Base-by-base conservation (phyloP, 2,888 invertebrate genomes). In the Chouioia cunea region DNA sequence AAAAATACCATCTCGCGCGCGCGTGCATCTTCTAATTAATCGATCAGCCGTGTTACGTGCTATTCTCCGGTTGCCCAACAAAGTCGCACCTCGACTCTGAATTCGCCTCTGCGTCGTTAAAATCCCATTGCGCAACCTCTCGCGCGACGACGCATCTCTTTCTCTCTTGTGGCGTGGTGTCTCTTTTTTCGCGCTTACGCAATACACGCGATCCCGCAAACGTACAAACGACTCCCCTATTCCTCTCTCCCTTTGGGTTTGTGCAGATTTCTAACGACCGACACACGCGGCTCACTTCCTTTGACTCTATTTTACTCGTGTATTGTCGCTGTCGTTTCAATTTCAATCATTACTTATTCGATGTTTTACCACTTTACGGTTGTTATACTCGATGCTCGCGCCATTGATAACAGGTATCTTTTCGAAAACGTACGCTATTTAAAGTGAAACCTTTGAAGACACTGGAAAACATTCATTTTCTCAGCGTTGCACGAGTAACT, bases 101-200 rank as follows among this genome's bases (percentile, higher is more conserved):
- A 46, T 23, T 46, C 47, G 50, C 50, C 50, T 62, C 54, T 12
- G 22, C 22, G 56, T 48, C 52, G 67, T 58, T 69, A 69, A 70
- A 58, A 53, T 64, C 69, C 16, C 63, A 65, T 70, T 70, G 65
- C 70, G 60, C 70, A 70, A 70, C n/a, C n/a, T n/a, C n/a, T n/a
- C 59, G 15, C 22, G 36, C 48, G 15, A 14, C 18, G 20, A 14
- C 20, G 12, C 20, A 50, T 16, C 36, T 50, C 22, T 20, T 6
- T 16, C 36, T 18, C 57, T 48, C 62, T 6, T 22, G 27, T 53
- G 6, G 52, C 22, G 52, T 27, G 6, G n/a, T 50, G 50, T 52
- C 16, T 62, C 53, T 68, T 71, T 69, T 69, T 69, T 68, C 72
- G 68, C 65, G 72, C 60, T 68, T 68, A 65, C 58, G 67, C 60